A percentile compares a stretch with the other conserved stretches of the same genome.
These are phyloP conservation scores for Erythrolamprus reginae DNA, from an alignment of 2,113 vertebrate species.

Conservation along the genomic window DNA sequence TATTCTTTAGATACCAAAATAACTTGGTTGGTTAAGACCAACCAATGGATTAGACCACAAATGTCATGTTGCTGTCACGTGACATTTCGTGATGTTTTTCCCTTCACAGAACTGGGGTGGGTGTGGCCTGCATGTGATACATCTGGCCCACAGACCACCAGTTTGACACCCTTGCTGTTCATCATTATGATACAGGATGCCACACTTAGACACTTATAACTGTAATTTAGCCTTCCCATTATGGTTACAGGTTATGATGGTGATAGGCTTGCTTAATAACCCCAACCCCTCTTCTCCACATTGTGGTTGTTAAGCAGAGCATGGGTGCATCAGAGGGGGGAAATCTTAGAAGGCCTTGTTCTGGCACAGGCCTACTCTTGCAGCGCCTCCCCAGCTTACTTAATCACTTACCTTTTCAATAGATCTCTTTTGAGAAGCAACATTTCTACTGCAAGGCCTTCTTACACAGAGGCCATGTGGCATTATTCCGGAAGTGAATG, in stretches of 20 bases:
- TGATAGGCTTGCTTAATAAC: not conserved
- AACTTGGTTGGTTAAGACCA: not conserved
- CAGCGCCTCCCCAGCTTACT: not conserved
- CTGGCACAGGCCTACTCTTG: not conserved
- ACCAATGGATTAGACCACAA: not conserved
- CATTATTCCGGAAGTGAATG: not conserved
- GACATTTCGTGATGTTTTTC: too few relatives aligned
- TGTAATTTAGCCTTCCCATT: not conserved
- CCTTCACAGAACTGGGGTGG: too few relatives aligned
- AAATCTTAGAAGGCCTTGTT: not conserved
- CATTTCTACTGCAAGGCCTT: not conserved
- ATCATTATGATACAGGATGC: not conserved
- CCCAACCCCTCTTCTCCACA: not conserved
- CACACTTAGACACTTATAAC: too few relatives aligned
- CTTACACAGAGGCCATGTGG: not conserved
- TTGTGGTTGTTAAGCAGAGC: not conserved
- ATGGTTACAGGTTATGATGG: not conserved
- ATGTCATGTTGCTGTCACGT: too few relatives aligned
- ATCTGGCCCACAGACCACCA: too few relatives aligned
- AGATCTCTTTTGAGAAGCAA: not conserved
- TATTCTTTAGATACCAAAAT: not conserved
- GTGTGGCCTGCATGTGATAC: too few relatives aligned
- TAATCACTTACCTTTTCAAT: not conserved
- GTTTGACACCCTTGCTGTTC: too few relatives aligned
- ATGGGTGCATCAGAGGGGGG: not conserved